Base-by-base conservation (phyloP, 1,140 invertebrate genomes). In the Tribolium madens region DNA sequence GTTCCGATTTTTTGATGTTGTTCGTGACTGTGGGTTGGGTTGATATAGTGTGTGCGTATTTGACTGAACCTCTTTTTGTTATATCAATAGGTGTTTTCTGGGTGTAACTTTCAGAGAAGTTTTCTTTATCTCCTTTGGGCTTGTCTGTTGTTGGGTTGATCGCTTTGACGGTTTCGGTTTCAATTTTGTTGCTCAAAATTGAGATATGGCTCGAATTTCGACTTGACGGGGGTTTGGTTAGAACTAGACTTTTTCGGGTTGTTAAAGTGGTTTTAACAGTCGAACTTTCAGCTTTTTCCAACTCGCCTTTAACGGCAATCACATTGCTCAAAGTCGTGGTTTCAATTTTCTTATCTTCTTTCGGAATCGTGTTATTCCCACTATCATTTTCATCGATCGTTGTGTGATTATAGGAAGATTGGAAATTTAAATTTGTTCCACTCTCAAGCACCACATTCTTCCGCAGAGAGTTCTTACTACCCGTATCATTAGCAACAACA, bases 131-230 rank as follows among this genome's bases (percentile, higher is more conserved):
- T n/a, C 33, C 46, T 46, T 70, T 69, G 10, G 76, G 10, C 71
- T 33, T 57, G 17, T 60, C 57, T 21, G 17, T 47, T 46, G 46
- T 72, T 17, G 60, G n/a, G 15, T 71, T 13, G 50, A 80, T 75
- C 4, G 81, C 74, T 48, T 82, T 80, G 2, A 74, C 36, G 14
- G 68, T 78, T 64, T 84, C 84, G 15, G 76, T 81, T 72, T 85
- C 83, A 64, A 84, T 85, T 21, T 83, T 83, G 47, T 85, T 85
- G 68, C 71, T 84, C 21, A 84, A 76, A 53, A 84, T 47, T 36
- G 70, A 60, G 46, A 69, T 79, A 47, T 79, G 72, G 14, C 69
- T 74, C 12, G 76, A 76, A 47, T 53, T 78, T 46, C 36, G 71
- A 47, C 76, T 50, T 2, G 77, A 53, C 10, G 79, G 53, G 21